These are phyloP conservation scores for Pelochelys cantorii DNA, from an alignment of 2,797 vertebrate genomes.

Conservation along the genomic window DNA sequence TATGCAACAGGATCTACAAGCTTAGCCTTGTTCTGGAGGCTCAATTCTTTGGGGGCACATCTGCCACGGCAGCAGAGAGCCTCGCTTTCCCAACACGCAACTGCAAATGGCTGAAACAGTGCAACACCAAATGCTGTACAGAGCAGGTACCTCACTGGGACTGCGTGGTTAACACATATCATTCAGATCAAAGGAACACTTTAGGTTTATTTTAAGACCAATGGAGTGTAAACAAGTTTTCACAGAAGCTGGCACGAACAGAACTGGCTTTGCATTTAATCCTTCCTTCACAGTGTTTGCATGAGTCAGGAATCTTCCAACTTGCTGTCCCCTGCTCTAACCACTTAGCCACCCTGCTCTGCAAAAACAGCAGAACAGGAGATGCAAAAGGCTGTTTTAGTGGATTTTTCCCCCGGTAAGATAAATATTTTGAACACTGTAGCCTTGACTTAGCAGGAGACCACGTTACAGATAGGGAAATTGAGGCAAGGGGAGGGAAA, in stretches of 20 bases:
- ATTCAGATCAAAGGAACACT: fast-evolving
- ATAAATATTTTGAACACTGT: not conserved
- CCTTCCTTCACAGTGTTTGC: not conserved
- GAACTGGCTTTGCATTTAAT: not conserved
- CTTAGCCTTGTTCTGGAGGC: not conserved
- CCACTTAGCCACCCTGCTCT: not conserved
- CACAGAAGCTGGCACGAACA: fast-evolving
- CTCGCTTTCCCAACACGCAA: not conserved
- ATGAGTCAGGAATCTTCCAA: not conserved
- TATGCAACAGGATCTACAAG: not conserved
- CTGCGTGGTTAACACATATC: fast-evolving
- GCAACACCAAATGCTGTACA: not conserved
- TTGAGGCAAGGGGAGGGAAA: not conserved
- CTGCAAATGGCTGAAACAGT: not conserved
- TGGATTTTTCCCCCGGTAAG: not conserved
- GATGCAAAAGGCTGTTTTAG: not conserved
- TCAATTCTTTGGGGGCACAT: too few species aligned
- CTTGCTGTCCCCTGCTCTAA: not conserved
- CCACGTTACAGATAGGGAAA: fast-evolving
- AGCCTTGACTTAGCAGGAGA: not conserved
- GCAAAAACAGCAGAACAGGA: fast-evolving
- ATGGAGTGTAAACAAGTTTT: fast-evolving
- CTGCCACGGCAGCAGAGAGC: not conserved
- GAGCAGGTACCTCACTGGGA: not conserved
- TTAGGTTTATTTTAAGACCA: not conserved